Evolutionary conservation across 2,113 vertebrate genomes (phyloP).

Genomic region (Dicentrarchus labrax): DNA sequence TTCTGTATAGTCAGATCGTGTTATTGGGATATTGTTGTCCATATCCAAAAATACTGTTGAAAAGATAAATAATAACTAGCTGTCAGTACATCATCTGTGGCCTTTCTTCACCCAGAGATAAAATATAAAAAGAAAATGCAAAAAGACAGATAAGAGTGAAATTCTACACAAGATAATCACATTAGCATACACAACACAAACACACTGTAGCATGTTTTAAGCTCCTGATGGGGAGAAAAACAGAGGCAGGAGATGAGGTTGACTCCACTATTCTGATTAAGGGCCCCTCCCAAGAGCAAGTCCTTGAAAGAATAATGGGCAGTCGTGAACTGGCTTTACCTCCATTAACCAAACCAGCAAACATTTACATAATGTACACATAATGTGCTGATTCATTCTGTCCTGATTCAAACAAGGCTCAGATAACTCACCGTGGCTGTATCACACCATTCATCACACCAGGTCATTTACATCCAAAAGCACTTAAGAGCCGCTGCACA

Average conservation of each 20-base stretch:
- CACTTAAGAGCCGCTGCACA: constrained; percentile 62
- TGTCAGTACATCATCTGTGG: constrained; percentile 22
- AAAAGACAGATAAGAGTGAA: constrained; percentile 48
- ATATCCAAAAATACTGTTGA: background rate
- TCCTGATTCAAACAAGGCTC: constrained; percentile 74
- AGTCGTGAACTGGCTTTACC: constrained; percentile 76
- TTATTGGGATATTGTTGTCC: constrained; percentile 10
- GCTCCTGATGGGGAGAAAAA: constrained; percentile 60
- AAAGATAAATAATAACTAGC: constrained; percentile 31
- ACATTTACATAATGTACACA: constrained; percentile 84
- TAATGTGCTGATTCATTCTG: constrained; percentile 80
- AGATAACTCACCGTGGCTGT: constrained; percentile 66
- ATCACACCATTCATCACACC: constrained; percentile 74
- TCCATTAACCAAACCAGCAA: constrained; percentile 79
- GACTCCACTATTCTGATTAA: constrained; percentile 70
- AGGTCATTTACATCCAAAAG: constrained; percentile 79
- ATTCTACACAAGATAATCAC: constrained; percentile 49
- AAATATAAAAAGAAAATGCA: constrained; percentile 10
- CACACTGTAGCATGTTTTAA: constrained; percentile 40
- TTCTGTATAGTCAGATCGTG: background rate
- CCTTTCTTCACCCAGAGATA: constrained; percentile 31
- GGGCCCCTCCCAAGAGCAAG: constrained; percentile 52
- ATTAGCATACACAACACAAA: constrained; percentile 63
- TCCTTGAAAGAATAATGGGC: constrained; percentile 82
- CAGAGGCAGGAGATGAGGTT: constrained; percentile 45